Base-by-base conservation (phyloP, 2,113 vertebrate species). In the Melanotaenia duboulayi region DNA sequence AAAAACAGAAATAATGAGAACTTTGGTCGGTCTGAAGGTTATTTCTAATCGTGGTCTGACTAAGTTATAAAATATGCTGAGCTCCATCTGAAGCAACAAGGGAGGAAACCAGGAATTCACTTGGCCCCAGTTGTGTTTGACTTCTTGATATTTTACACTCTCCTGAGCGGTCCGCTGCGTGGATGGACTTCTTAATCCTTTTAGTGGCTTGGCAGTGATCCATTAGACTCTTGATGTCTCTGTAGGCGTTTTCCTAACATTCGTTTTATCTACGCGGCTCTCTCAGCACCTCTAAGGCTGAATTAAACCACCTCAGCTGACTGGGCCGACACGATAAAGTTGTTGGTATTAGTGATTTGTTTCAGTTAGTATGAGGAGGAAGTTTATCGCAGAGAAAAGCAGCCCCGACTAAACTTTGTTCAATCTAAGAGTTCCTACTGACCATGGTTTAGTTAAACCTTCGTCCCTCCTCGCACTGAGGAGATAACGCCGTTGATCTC, bases 61-160 rank as follows among this genome's bases (percentile, higher is more conserved):
- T 9, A 35, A 35, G 32, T 35, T 9, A 35, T 35, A 23, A 61
- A 80, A 39, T 28, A 20, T 63, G n/a, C 46, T 25, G 14, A 54
- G 23, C 20, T 42, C 12, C 24, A 11, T 54, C 10, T 55, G 7
- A 48, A 64, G 10, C 12, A 56, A 42, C 12, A 19, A 66, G 71
- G 73, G 76, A 84, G 77, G 65, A 59, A 65, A 64, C 32, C 39
- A 71, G 76, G 82, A 81, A 88, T 91, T 76, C 37, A 80, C 25
- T 23, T 59, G 56, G 68, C 70, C 74, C 60, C 14, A 14, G 76
- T 71, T 67, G 22, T 79, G 63, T 71, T 74, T 44, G 66, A 82
- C 74, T 81, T 68, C 35, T 39, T 68, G 54, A 24, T 66, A 62
- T 46, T 46, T 63, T 60, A 50, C 65, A 55, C 48, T 54, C 14